Conservation (phyloP, 2,113 vertebrate species). For the Aramus guarauna region DNA sequence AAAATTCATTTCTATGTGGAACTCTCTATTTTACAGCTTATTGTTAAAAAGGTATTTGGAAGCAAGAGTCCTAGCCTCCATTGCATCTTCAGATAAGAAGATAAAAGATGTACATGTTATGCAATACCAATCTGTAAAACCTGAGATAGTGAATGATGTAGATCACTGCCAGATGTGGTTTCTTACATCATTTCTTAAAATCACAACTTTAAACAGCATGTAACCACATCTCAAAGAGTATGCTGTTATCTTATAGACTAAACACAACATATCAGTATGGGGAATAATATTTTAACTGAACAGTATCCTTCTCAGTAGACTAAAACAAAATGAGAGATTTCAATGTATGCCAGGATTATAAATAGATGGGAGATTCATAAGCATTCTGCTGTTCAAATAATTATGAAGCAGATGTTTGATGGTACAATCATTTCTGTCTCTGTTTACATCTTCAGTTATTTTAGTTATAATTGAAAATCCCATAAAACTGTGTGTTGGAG, state of each 20-base stretch:
- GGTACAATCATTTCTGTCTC: slow-evolving; percentile 68
- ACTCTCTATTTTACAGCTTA: background rate
- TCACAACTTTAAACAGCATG: background rate
- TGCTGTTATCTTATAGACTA: background rate
- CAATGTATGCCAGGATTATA: slow-evolving; percentile 57
- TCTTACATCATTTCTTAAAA: background rate
- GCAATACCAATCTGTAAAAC: background rate
- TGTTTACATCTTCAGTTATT: slow-evolving; percentile 72
- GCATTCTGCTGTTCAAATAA: slow-evolving; percentile 75
- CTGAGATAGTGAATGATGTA: background rate
- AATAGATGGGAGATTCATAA: slow-evolving; percentile 67
- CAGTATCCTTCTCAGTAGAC: slow-evolving; percentile 16
- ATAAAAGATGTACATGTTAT: background rate
- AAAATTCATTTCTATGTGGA: background rate
- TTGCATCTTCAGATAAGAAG: background rate
- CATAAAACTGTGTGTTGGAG: slow-evolving; percentile 37
- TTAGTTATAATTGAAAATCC: slow-evolving; percentile 73
- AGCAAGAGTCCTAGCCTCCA: background rate
- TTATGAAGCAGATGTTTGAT: slow-evolving; percentile 74
- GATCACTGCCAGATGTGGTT: background rate
- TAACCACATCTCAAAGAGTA: background rate
- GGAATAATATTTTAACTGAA: background rate
- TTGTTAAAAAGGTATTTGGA: background rate
- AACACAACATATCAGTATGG: background rate
- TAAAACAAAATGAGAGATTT: slow-evolving; percentile 51